phyloP scores from a whole-genome alignment of 2,797 vertebrate species.

The Pseudochirops corinnae region DNA sequence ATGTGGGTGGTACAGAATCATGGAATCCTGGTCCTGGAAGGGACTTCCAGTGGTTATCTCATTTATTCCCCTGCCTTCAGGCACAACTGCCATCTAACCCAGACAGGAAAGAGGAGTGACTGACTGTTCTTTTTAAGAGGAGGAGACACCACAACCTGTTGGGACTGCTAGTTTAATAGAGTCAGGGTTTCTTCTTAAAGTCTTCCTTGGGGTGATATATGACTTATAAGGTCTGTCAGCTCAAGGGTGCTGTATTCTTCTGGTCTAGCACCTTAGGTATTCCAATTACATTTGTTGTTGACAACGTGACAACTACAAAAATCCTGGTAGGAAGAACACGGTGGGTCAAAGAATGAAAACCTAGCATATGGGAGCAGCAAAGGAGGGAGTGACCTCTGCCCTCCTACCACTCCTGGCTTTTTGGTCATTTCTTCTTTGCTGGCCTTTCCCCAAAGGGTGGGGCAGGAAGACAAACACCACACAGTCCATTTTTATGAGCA shows the following conservation, averaged over 20 bases:
- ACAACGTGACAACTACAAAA: neutral
- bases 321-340: no score
- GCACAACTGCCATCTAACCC: neutral
- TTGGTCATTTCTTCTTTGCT: neutral
- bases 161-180: neutral
- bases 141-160: conserved; percentile 13
- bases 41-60: neutral
- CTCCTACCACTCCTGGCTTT: neutral
- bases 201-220: neutral
- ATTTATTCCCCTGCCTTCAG: neutral
- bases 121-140: conserved; percentile 14
- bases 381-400: neutral
- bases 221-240: neutral
- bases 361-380: neutral
- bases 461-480: neutral
- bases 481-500: neutral
- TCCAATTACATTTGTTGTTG: neutral
- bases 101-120: neutral
- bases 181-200: neutral
- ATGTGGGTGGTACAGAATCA: conserved; percentile 2
- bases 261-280: neutral
- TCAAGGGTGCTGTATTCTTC: neutral
- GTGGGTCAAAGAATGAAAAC: neutral
- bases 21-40: conserved; percentile 28
- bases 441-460: neutral